These are phyloP conservation scores for Chlorocebus sabaeus DNA, from an alignment of 2,113 vertebrate species.

Conservation along the genomic window DNA sequence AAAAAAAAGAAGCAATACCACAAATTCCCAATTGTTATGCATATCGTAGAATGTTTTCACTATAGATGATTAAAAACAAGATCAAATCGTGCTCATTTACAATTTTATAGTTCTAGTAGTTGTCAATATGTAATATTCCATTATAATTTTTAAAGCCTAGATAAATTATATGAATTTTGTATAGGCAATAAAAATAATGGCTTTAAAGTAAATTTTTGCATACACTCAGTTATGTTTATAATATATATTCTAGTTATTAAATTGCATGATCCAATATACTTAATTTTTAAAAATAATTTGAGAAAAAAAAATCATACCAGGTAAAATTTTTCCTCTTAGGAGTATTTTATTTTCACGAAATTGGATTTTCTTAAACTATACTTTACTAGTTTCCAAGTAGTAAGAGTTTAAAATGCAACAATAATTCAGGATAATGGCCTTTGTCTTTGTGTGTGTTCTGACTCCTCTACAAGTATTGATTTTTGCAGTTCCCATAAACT, in stretches of 20 bases:
- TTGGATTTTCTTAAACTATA: neutral
- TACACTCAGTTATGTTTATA: neutral
- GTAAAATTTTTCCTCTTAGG: neutral
- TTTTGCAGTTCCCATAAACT: constrained; percentile 52
- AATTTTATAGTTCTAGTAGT: neutral
- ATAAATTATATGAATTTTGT: neutral
- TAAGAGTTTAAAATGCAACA: constrained; percentile 22
- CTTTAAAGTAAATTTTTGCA: constrained; percentile 30
- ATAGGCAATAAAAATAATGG: neutral
- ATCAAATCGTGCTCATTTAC: neutral
- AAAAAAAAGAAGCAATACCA: neutral
- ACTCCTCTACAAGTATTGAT: neutral
- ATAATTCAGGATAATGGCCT: neutral
- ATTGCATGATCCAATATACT: neutral
- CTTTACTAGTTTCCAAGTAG: constrained; percentile 1
- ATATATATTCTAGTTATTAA: neutral
- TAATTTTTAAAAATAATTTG: neutral
- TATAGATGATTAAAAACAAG: neutral
- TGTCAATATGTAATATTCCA: neutral
- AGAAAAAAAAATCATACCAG: neutral
- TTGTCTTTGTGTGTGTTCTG: constrained; percentile 62
- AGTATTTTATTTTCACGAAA: constrained; percentile 31
- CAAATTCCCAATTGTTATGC: neutral
- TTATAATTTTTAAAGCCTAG: neutral
- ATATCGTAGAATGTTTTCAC: neutral